Evolutionary conservation across 2,888 invertebrate genomes (phyloP), one percentile per base, ranked within the genome.

Genomic region (Oegoconia quadripuncta): DNA sequence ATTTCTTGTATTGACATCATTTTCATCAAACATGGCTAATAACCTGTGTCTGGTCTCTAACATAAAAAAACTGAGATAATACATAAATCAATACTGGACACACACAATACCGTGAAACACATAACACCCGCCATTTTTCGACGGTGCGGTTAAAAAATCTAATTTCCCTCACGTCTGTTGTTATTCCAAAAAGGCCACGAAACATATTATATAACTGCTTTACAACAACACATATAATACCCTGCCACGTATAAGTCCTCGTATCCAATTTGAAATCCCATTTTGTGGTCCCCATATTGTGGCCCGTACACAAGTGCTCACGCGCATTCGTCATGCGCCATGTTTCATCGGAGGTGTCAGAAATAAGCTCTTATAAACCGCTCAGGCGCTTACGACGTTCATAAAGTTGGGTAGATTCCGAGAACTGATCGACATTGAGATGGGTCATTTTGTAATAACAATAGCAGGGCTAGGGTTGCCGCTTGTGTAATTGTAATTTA

Each of bases 401-500:
- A 60, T 63, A 64, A 58, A 56, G 60, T 53, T 43, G 55, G 59
- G 58, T 48, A 50, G 52, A 50, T 83, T 82, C 81, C 58, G 60
- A 69, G 83, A 83, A 78, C 51, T 63, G 55, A 63, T 67, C 78
- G 86, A 83, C 86, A 80, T 86, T 86, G 83, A 86, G 83, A 84
- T 79, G 84, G 86, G 86, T 84, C 80, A 72, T 83, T 83, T 81
- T 80, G 68, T 82, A 78, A 76, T 79, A 82, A 82, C 76, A 80
- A 83, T 76, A 73, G 70, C 62, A 34, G 52, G 54, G 14, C 26
- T 56, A 83, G 81, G 83, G 83, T 40, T 81, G 74, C 13, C 59
- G 39, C 50, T 36, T 26, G 17, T n/a, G 18, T 22, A n/a, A n/a
- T n/a, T n/a, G n/a, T n/a, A n/a, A n/a, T n/a, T n/a, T n/a, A n/a